A percentile compares a stretch with the other conserved stretches of the same genome.
Conservation (phyloP, 2,888 invertebrate species). For the Chymomyza procnemis region DNA sequence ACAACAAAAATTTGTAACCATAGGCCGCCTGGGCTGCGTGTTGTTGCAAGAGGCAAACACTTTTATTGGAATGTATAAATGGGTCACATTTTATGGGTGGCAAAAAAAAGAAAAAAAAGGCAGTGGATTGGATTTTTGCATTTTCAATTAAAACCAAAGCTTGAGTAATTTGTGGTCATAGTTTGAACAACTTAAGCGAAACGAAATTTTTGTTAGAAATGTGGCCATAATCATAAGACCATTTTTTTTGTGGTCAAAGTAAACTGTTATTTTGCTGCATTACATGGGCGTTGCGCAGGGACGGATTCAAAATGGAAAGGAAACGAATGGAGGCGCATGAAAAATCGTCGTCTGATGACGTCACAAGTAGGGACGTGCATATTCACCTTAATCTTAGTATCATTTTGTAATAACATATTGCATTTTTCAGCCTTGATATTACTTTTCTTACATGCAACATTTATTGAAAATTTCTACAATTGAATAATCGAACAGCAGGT, state of each 20-base stretch:
- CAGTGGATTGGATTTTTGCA: constrained; percentile 23
- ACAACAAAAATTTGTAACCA: background rate
- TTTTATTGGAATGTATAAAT: background rate
- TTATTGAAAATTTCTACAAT: too few species aligned
- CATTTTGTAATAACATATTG: too few species aligned
- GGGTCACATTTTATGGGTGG: constrained; percentile 6
- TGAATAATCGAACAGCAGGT: too few species aligned
- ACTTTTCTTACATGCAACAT: too few species aligned
- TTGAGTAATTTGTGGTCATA: background rate
- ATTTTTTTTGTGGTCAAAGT: background rate
- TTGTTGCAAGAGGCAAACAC: background rate
- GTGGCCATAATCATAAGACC: background rate
- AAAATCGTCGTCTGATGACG: too few species aligned
- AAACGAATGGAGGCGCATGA: too few species aligned
- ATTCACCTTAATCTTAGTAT: too few species aligned
- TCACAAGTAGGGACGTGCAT: too few species aligned
- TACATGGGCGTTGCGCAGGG: background rate
- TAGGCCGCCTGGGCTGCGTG: background rate
- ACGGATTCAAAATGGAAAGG: too few species aligned
- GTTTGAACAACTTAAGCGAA: background rate
- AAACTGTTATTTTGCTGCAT: background rate
- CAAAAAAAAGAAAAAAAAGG: too few species aligned
- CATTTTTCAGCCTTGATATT: too few species aligned
- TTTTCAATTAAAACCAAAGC: constrained; percentile 23
- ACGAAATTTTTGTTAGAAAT: background rate